A percentile compares a stretch with the other conserved stretches of the same genome.
These are phyloP conservation scores for Oxytorus armatus DNA, from an alignment of 2,888 invertebrate genomes.

Conservation along the genomic window DNA sequence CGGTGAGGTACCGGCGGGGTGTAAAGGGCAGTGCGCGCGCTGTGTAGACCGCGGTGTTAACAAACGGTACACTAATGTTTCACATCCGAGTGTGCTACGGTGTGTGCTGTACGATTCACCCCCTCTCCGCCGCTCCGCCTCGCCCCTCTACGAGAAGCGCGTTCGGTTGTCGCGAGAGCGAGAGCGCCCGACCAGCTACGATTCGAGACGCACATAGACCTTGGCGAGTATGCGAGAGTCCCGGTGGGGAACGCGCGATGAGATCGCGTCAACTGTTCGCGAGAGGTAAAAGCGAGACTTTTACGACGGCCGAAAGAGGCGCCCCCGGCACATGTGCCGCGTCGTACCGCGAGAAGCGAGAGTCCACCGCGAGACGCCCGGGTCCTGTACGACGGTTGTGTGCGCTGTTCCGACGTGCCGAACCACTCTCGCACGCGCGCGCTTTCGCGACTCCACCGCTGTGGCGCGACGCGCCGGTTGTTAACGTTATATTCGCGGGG, in stretches of 20 bases:
- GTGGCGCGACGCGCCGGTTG: slow-evolving; percentile 33
- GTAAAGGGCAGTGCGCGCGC: slow-evolving; percentile 70
- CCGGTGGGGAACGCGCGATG: slow-evolving; percentile 70
- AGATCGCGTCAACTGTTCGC: slow-evolving; percentile 2
- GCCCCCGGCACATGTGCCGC: not conserved
- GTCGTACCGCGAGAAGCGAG: slow-evolving; percentile 68
- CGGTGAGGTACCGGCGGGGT: slow-evolving; percentile 9
- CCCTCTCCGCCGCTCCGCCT: slow-evolving; percentile 22
- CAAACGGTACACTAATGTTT: slow-evolving; percentile 84
- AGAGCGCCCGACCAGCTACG: slow-evolving; percentile 78
- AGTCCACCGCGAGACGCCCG: slow-evolving; percentile 17
- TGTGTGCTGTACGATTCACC: slow-evolving; percentile 67
- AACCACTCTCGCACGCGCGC: slow-evolving; percentile 45
- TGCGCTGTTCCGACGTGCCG: slow-evolving; percentile 3
- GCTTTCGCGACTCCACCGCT: slow-evolving; percentile 52
- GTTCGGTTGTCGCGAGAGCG: slow-evolving; percentile 76
- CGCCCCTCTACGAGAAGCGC: slow-evolving; percentile 64
- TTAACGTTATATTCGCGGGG: slow-evolving; percentile 16
- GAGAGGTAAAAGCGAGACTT: slow-evolving; percentile 7
- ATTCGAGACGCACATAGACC: slow-evolving; percentile 69
- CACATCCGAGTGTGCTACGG: slow-evolving; percentile 79
- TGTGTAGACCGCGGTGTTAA: slow-evolving; percentile 83
- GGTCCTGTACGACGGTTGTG: slow-evolving; percentile 1
- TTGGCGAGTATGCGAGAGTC: slow-evolving; percentile 57
- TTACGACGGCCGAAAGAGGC: slow-evolving; percentile 67